Conservation (phyloP, 2,113 vertebrate genomes). For the Dolichallabes microphthalmus region DNA sequence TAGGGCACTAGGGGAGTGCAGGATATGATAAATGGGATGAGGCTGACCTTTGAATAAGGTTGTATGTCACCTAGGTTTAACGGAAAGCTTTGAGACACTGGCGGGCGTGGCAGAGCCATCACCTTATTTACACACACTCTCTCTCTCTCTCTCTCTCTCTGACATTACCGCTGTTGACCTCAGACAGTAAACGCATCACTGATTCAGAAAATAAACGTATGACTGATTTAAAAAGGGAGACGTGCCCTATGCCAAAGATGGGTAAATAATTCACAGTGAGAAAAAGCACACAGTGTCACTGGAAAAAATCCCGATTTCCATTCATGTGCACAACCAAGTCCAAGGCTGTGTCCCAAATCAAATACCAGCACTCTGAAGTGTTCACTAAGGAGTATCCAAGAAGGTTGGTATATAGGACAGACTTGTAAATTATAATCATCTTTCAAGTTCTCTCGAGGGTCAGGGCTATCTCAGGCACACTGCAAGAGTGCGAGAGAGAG, state of each 20-base stretch:
- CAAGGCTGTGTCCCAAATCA: background rate
- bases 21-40: background rate
- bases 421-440: background rate
- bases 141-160: background rate
- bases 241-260: background rate
- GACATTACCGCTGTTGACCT: background rate
- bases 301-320: background rate
- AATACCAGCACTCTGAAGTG: background rate
- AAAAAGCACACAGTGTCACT: background rate
- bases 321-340: background rate
- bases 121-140: slow-evolving; percentile 12
- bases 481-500: background rate
- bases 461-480: background rate
- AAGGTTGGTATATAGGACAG: background rate
- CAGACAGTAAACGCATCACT: slow-evolving; percentile 6
- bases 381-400: background rate
- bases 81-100: background rate
- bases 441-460: background rate
- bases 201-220: slow-evolving; percentile 3
- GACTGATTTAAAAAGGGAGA: slow-evolving; percentile 4
- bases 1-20: background rate
- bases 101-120: background rate
- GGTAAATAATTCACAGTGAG: slow-evolving; percentile 3
- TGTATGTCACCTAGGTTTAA: slow-evolving; percentile 1
- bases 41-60: slow-evolving; percentile 8